These are phyloP conservation scores for Watsonalla binaria DNA, from an alignment of 2,888 invertebrate species.

Conservation along the genomic window DNA sequence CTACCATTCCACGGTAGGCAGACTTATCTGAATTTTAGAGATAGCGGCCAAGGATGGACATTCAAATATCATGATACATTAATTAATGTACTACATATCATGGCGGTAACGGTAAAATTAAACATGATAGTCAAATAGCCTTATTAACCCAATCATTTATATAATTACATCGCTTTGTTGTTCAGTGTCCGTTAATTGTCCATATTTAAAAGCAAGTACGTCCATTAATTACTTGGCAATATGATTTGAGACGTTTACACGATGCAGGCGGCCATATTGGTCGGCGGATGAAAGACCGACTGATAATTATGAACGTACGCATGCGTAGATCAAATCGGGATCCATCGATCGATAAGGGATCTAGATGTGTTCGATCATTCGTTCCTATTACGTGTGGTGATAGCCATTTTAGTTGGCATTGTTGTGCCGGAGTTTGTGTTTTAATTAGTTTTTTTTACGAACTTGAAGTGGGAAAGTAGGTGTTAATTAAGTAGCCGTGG, in stretches of 20 bases:
- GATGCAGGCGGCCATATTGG: constrained; percentile 58
- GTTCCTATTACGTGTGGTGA: constrained; percentile 47
- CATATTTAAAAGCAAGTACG: constrained; percentile 49
- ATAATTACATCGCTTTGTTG: constrained; percentile 37
- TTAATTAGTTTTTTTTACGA: not conserved
- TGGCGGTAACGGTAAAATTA: constrained; percentile 28
- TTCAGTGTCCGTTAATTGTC: constrained; percentile 56
- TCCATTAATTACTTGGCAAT: constrained; percentile 70
- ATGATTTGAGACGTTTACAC: constrained; percentile 72
- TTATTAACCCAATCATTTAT: constrained; percentile 33
- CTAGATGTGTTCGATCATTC: constrained; percentile 59
- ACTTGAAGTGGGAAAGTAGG: too few relatives aligned
- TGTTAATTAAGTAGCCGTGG: too few relatives aligned
- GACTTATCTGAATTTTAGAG: too few relatives aligned
- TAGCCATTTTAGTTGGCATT: constrained; percentile 42
- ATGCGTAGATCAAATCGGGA: constrained; percentile 75
- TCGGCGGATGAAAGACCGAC: constrained; percentile 72
- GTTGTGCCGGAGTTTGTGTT: constrained; percentile 22
- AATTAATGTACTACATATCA: constrained; percentile 10
- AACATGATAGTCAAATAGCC: constrained; percentile 27
- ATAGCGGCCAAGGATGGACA: not conserved
- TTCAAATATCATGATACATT: too few relatives aligned
- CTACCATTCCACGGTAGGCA: too few relatives aligned
- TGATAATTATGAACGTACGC: constrained; percentile 72
- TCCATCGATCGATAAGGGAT: constrained; percentile 71